Conservation (phyloP, 2,888 invertebrate species). For the Trichopoda pennipes region DNA sequence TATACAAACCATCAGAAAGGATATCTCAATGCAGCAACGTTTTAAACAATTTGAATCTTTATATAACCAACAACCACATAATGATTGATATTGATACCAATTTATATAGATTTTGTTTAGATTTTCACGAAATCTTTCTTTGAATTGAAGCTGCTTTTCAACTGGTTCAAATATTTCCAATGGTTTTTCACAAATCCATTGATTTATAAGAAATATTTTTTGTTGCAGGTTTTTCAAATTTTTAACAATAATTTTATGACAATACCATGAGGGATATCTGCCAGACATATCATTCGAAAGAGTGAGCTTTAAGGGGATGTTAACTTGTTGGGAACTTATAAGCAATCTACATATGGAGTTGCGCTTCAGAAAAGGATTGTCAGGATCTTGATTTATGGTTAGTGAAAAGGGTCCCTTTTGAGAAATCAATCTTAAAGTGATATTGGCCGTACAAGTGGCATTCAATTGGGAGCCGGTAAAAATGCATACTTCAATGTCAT, state of each 20-base stretch:
- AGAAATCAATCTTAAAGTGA: constrained; percentile 68
- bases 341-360: constrained; percentile 56
- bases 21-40: constrained; percentile 65
- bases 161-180: constrained; percentile 1
- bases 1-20: constrained; percentile 41
- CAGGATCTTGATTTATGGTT: constrained; percentile 63
- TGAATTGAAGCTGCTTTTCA: neutral
- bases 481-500: constrained; percentile 56
- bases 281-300: constrained; percentile 71
- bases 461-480: constrained; percentile 71
- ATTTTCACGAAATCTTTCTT: constrained; percentile 8
- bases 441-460: constrained; percentile 71
- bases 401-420: constrained; percentile 35
- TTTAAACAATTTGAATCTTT: constrained; percentile 64
- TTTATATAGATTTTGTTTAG: constrained; percentile 40
- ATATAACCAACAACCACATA: constrained; percentile 65
- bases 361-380: constrained; percentile 36
- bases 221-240: constrained; percentile 57
- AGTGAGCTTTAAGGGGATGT: constrained; percentile 26
- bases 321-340: constrained; percentile 26
- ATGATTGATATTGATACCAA: constrained; percentile 67
- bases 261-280: constrained; percentile 74
- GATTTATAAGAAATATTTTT: constrained; percentile 67
- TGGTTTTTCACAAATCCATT: constrained; percentile 66
- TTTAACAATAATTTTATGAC: constrained; percentile 69